Percentiles rank a stretch among this genome's conserved stretches.
Evolutionary conservation across 2,797 vertebrate genomes (phyloP).

Genomic region (Artibeus jamaicensis): DNA sequence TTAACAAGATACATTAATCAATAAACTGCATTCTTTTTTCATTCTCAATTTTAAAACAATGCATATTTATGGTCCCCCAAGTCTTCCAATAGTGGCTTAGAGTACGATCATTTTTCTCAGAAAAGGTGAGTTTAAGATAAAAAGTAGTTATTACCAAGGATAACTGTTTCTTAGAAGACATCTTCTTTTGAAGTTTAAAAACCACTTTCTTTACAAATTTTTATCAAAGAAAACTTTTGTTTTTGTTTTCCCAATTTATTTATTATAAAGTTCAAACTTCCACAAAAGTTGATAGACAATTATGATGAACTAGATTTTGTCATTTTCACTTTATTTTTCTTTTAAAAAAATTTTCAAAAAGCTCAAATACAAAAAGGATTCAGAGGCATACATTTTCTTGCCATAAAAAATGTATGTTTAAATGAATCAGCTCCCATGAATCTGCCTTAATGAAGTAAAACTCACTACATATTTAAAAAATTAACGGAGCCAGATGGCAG

Average conservation of each 20-base stretch:
- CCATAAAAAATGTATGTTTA: not conserved
- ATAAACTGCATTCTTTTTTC: not conserved
- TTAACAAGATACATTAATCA: not conserved
- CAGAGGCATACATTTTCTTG: not conserved
- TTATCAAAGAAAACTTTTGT: not conserved
- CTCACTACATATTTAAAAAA: not conserved
- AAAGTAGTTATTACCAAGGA: not conserved
- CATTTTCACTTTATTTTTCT: not conserved
- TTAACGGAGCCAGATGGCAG: not conserved
- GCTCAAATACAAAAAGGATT: not conserved
- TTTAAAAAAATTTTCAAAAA: not conserved
- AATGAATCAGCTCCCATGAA: not conserved
- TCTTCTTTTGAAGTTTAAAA: not conserved
- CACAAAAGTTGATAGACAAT: not conserved
- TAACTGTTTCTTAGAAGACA: not conserved
- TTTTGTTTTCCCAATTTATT: not conserved
- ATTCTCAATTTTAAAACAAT: not conserved
- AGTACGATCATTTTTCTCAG: not conserved
- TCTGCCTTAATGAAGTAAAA: not conserved
- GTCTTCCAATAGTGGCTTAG: not conserved
- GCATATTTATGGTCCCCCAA: not conserved
- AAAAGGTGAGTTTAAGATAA: not conserved
- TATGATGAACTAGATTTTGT: not conserved
- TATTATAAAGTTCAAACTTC: not conserved
- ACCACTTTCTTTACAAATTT: not conserved